These are phyloP conservation scores for Dipodomys stephensi DNA, from an alignment of 2,113 vertebrate genomes.

Conservation along the genomic window DNA sequence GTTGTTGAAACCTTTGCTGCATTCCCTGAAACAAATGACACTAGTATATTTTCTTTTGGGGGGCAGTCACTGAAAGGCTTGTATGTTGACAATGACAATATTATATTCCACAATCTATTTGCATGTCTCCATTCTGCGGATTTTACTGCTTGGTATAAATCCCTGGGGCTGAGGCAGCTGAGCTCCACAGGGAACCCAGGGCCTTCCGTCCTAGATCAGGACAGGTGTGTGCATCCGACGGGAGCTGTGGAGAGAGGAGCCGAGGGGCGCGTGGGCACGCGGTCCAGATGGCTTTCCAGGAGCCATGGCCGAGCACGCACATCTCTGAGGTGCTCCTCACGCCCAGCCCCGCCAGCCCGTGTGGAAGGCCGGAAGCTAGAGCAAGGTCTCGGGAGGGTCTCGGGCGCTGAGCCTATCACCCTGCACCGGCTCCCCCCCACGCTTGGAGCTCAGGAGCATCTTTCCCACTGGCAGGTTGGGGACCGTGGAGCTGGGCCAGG, in stretches of 20 bases:
- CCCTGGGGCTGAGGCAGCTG: conserved; percentile 72
- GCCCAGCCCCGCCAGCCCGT: too few relatives aligned
- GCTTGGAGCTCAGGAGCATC: neutral
- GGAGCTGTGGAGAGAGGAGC: neutral
- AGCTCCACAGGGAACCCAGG: conserved; percentile 76
- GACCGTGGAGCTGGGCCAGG: neutral
- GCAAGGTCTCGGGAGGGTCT: neutral
- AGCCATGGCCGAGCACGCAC: neutral
- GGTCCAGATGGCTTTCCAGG: conserved; percentile 48
- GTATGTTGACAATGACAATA: conserved; percentile 93
- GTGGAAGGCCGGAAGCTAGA: neutral
- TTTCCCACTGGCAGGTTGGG: conserved; percentile 14
- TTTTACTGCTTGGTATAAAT: conserved; percentile 90
- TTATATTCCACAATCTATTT: conserved; percentile 90
- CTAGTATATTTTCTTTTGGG: conserved; percentile 86
- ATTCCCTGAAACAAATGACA: conserved; percentile 90
- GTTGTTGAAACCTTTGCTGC: conserved; percentile 91
- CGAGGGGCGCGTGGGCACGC: fast-evolving
- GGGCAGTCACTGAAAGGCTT: conserved; percentile 87
- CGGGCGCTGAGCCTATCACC: too few relatives aligned
- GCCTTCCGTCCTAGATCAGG: conserved; percentile 64
- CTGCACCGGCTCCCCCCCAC: too few relatives aligned
- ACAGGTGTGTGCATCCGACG: conserved; percentile 30
- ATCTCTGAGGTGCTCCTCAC: neutral
- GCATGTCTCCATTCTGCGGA: conserved; percentile 86